phyloP scores from a whole-genome alignment of 1,140 invertebrate species.

The Solenopsis fugax region DNA sequence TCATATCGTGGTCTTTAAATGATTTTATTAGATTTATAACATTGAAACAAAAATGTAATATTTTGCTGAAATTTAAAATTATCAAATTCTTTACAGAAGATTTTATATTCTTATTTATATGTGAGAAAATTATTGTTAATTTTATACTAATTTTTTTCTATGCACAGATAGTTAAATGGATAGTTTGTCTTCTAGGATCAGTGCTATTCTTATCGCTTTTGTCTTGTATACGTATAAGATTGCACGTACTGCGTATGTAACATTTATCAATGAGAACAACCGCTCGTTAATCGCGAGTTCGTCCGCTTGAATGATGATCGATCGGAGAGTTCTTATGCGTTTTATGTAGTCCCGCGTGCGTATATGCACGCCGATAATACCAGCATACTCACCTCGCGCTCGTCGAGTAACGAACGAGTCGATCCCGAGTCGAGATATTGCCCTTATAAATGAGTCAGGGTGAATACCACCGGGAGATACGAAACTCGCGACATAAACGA shows the following conservation, averaged over 20 bases:
- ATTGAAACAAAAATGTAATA: no score
- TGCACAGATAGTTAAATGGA: not conserved
- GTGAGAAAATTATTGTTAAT: no score
- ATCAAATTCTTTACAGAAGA: no score
- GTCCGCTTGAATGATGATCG: slow-evolving; percentile 45
- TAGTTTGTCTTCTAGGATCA: not conserved
- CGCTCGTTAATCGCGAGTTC: no score
- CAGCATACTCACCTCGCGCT: not conserved
- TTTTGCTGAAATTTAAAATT: no score
- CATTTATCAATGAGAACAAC: slow-evolving; percentile 42
- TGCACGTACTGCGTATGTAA: not conserved
- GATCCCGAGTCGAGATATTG: slow-evolving; percentile 67
- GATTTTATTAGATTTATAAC: no score
- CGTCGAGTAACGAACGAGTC: slow-evolving; percentile 65
- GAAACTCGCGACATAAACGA: slow-evolving; percentile 50
- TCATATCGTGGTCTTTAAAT: no score
- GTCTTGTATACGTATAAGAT: not conserved
- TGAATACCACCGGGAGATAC: slow-evolving; percentile 58
- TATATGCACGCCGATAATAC: slow-evolving; percentile 31
- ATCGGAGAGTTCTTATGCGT: slow-evolving; percentile 27
- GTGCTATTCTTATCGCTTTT: not conserved
- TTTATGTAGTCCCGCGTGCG: slow-evolving; percentile 11
- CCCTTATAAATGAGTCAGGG: slow-evolving; percentile 68
- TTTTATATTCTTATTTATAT: no score
- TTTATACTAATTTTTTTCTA: no score